phyloP scores from a whole-genome alignment of 1,140 invertebrate genomes.

The Drosophila pallidifrons region DNA sequence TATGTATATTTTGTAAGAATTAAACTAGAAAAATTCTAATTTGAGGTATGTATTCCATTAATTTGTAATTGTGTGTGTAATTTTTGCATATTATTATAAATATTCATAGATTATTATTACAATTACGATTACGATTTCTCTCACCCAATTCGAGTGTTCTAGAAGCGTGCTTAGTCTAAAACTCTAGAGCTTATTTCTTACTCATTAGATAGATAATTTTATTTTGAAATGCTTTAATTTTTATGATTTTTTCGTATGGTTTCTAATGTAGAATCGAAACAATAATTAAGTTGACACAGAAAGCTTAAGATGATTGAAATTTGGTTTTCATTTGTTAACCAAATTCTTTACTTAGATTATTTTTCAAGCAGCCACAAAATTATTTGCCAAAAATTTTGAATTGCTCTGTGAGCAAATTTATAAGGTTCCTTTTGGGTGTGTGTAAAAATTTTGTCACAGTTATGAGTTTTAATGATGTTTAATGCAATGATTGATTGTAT shows the following conservation, averaged over 20 bases:
- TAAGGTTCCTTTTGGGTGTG: constrained; percentile 32
- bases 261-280: constrained; percentile 52
- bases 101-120: constrained; percentile 54
- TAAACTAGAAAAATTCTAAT: constrained; percentile 84
- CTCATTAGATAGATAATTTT: constrained; percentile 12
- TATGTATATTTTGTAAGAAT: constrained; percentile 79
- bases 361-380: constrained; percentile 79
- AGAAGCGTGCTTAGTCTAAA: constrained; percentile 72
- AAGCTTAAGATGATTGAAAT: constrained; percentile 53
- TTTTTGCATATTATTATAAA: constrained; percentile 50
- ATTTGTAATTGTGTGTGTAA: constrained; percentile 70
- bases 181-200: constrained; percentile 54
- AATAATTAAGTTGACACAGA: constrained; percentile 60
- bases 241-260: constrained; percentile 31
- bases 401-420: constrained; percentile 59
- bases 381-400: constrained; percentile 46
- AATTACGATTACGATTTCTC: constrained; percentile 42
- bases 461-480: constrained; percentile 63
- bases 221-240: constrained; percentile 20
- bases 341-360: constrained; percentile 25
- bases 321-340: constrained; percentile 1
- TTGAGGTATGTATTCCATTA: constrained; percentile 84
- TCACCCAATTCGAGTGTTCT: constrained; percentile 37
- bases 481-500: constrained; percentile 65
- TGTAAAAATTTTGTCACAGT: constrained; percentile 71